Evolutionary conservation across 2,888 invertebrate species (phyloP).

Genomic region (Meliscaeva auricollis): DNA sequence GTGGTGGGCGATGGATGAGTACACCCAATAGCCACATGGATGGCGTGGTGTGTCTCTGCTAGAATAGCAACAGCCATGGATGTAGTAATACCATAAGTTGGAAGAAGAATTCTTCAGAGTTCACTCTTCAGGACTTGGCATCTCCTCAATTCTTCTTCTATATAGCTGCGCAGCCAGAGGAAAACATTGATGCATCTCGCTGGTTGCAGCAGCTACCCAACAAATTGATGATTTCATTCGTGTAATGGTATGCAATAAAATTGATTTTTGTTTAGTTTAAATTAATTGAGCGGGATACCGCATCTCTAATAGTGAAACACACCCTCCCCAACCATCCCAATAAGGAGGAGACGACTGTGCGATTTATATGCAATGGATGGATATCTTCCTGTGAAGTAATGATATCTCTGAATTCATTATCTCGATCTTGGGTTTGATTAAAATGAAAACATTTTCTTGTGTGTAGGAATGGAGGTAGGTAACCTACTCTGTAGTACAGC

Average conservation of each 20-base stretch:
- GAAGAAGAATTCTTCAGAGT: slow-evolving; percentile 34
- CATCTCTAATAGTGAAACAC: slow-evolving; percentile 64
- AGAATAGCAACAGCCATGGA: not conserved
- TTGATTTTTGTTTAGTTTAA: slow-evolving; percentile 75
- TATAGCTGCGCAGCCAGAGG: not conserved
- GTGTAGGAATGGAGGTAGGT: slow-evolving; percentile 11
- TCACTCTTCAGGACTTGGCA: slow-evolving; percentile 42
- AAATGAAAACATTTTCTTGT: slow-evolving; percentile 62
- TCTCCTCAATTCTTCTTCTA: not conserved
- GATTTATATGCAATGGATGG: not conserved
- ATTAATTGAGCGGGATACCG: slow-evolving; percentile 75
- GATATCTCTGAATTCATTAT: slow-evolving; percentile 70
- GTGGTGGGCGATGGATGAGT: slow-evolving; percentile 58
- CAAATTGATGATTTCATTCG: slow-evolving; percentile 76
- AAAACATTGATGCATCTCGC: slow-evolving; percentile 55
- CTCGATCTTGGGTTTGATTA: slow-evolving; percentile 67
- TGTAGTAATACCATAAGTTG: not conserved
- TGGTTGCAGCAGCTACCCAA: slow-evolving; percentile 72
- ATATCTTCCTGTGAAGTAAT: slow-evolving; percentile 44
- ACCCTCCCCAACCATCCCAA: slow-evolving; percentile 1
- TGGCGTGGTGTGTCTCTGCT: not conserved
- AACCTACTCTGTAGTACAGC: not conserved
- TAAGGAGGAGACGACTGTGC: not conserved
- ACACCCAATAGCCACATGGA: slow-evolving; percentile 12
- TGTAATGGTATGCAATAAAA: slow-evolving; percentile 75